Base-by-base conservation (phyloP, 2,113 vertebrate species). In the Lasiurus cinereus region DNA sequence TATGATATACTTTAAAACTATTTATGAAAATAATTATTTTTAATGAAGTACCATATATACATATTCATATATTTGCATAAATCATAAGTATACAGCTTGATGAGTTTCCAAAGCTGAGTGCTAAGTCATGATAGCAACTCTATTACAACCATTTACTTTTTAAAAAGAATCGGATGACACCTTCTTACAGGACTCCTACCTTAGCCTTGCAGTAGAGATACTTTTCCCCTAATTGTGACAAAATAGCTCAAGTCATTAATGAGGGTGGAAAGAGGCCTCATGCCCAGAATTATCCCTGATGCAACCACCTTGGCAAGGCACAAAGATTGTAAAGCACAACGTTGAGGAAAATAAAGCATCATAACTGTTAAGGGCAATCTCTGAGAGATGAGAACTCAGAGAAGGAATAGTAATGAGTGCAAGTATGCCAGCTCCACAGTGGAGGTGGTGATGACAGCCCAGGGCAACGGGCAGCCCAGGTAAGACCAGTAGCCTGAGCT, bases 11-110 rank as follows among this genome's bases (percentile, higher is more conserved):
- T 73, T 93, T 67, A 77, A 76, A 84, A 19, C 9, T 6, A 8
- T 19, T 50, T 73, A 43, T 67, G 36, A 85, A 80, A 74, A 76
- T 54, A 69, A 85, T 59, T 10, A 43, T 85, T 77, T 91, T 94
- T 76, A 56, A 7, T 70, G 31, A 27, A 8, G 1, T 39, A 36
- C 62, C 14, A 39, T 64, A 66, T 24, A 59, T 62, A 52, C 8
- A 39, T 48, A 19, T 19, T 13, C 16, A 64, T 19, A 70, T 31
- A 48, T 33, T 33, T 70, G 3, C 70, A 52, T 59, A 18, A 52
- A n/a, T 88, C 9, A 29, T 52, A 66, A 74, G 46, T 67, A 31
- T 15, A 77, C 1, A 76, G 3, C 21, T 77, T 64, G 33, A 33
- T 36, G 10, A 56, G 74, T 90, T 83, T 92, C 59, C 36, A 24